These are phyloP conservation scores for Bucco capensis DNA, from an alignment of 2,113 vertebrate species.

Conservation along the genomic window DNA sequence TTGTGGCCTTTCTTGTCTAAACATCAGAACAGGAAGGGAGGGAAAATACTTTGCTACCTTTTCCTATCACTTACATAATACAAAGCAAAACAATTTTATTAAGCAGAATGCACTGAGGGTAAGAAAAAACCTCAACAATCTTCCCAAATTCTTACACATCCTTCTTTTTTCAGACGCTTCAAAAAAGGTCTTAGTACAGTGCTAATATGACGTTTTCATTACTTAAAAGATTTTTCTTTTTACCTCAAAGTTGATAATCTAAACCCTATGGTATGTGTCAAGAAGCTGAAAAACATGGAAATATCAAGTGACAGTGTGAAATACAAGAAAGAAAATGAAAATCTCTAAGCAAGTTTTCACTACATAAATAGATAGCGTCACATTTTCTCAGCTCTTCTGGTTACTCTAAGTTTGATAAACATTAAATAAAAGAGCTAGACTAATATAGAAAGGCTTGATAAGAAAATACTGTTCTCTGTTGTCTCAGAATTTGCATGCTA, in stretches of 20 bases:
- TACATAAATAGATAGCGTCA: not conserved
- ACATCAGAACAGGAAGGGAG: not conserved
- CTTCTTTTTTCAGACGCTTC: not conserved
- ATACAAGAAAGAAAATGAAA: not conserved
- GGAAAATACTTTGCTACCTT: not conserved
- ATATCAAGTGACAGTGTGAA: not conserved
- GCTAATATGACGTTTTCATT: not conserved
- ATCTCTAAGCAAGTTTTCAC: not conserved
- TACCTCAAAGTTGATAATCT: not conserved
- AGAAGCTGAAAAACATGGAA: not conserved
- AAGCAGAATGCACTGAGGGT: not conserved
- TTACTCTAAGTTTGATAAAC: not conserved
- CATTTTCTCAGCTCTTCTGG: not conserved
- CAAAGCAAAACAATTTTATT: not conserved
- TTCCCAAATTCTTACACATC: accelerated
- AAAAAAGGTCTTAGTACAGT: not conserved
- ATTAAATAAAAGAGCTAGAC: not conserved
- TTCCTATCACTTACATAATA: not conserved
- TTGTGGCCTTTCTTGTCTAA: not conserved
- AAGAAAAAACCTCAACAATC: not conserved
- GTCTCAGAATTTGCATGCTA: not conserved
- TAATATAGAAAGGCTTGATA: not conserved
- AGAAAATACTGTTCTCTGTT: not conserved
- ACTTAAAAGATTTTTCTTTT: not conserved
- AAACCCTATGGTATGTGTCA: not conserved